Evolutionary conservation across 2,888 invertebrate genomes (phyloP), one percentile per base, ranked within the genome.

Genomic region (Cryptocephalus moraei): DNA sequence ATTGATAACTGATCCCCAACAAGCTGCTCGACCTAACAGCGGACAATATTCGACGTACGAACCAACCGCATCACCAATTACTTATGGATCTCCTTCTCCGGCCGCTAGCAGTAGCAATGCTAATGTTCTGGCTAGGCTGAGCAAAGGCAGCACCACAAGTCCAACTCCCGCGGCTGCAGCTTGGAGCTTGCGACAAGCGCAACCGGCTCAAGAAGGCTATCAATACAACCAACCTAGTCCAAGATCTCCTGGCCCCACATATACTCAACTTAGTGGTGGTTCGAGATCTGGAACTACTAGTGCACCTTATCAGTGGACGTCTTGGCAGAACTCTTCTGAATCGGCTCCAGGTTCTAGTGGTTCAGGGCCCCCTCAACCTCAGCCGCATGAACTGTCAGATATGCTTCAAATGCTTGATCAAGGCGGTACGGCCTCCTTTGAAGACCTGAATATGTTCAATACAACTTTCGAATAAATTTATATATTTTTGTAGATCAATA

Each of bases 321-420:
- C 53, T 38, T 69, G 69, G 70, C 70, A 69, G 52, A 63, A 63
- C 32, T 50, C 59, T n/a, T 69, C 74, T 6, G 73, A 73, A 58
- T 69, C 73, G 53, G 69, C 66, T 32, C 70, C 75, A 51, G 66
- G 70, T 49, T 62, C 73, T 13, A 74, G 77, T 59, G 76, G 73
- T 44, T 76, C 72, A 33, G 69, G 67, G 32, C 78, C 80, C 47
- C 79, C 79, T 39, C 82, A 81, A 47, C 80, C 84, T 38, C 82
- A 82, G 59, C 82, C 82, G 8, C 86, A 84, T 62, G 91, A 91
- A 73, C 78, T 92, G 47, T 86, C 90, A 11, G 92, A 93, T 64
- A 91, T 93, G 91, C 75, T 93, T 61, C 91, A 92, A 72, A 91
- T 93, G 82, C 74, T 93, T 47, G 89, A 91, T 72, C 89, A 89